A percentile compares a stretch with the other conserved stretches of the same genome.
Evolutionary conservation across 2,113 vertebrate species (phyloP).

Genomic region (Brachirus orientalis): DNA sequence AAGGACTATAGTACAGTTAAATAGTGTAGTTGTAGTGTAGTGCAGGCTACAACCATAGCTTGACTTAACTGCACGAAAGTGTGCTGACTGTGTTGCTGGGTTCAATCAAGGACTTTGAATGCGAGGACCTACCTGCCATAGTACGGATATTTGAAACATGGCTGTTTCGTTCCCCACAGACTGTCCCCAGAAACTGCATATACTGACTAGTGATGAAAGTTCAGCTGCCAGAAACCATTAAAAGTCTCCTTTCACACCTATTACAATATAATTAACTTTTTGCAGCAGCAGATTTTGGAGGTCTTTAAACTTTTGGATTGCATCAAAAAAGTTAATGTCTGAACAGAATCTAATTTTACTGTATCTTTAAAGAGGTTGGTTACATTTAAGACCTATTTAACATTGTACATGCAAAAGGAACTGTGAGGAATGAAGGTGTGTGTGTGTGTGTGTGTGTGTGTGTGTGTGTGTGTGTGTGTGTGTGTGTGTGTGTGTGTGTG

Average conservation of each 20-base stretch:
- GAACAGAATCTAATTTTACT: conserved; percentile 9
- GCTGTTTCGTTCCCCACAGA: background rate
- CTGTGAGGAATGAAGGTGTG: too few relatives aligned
- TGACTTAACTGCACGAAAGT: too few relatives aligned
- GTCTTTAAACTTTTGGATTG: conserved; percentile 1
- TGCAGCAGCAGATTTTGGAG: background rate
- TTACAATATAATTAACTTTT: conserved; percentile 17
- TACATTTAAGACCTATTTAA: background rate
- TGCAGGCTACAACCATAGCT: too few relatives aligned
- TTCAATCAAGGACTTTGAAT: background rate
- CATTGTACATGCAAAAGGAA: background rate
- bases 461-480: too few relatives aligned
- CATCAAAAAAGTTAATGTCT: conserved; percentile 13
- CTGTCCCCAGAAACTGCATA: background rate
- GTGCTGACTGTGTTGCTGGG: background rate
- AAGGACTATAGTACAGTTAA: too few relatives aligned
- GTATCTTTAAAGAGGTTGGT: background rate
- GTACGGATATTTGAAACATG: conserved; percentile 6
- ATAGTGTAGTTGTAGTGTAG: too few relatives aligned
- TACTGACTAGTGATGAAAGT: background rate
- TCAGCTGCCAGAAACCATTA: background rate
- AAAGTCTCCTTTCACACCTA: conserved; percentile 8
- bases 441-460: too few relatives aligned
- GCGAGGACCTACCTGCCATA: background rate
- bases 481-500: too few relatives aligned